Conservation (phyloP, 2,888 invertebrate genomes). For the Peribatodes rhomboidaria region DNA sequence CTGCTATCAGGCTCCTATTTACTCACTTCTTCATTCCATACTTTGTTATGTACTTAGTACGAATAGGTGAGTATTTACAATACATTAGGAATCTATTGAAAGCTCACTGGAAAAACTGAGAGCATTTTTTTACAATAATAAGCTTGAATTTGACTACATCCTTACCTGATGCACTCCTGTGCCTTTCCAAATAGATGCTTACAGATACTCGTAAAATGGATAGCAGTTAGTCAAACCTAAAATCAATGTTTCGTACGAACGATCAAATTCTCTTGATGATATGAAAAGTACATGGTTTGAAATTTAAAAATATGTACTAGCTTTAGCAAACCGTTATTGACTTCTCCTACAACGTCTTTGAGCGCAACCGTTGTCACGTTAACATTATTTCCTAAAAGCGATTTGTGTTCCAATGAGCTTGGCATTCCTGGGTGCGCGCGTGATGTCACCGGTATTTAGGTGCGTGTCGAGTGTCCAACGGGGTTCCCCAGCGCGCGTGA, state of each 20-base stretch:
- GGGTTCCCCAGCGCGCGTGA: conserved; percentile 76
- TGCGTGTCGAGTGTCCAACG: conserved; percentile 66
- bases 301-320: too few species aligned
- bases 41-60: not conserved
- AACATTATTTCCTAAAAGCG: conserved; percentile 44
- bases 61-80: not conserved
- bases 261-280: too few species aligned
- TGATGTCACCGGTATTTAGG: conserved; percentile 76
- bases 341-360: conserved; percentile 1
- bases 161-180: too few species aligned
- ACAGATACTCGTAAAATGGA: too few species aligned
- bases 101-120: too few species aligned
- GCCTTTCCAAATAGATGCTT: too few species aligned
- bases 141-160: too few species aligned
- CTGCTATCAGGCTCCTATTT: not conserved
- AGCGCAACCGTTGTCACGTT: conserved; percentile 28
- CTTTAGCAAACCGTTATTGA: too few species aligned
- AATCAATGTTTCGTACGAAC: too few species aligned
- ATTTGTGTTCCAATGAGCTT: conserved; percentile 51
- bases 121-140: too few species aligned
- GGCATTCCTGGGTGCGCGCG: conserved; percentile 58
- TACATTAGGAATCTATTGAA: not conserved
- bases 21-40: not conserved
- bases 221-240: too few species aligned
- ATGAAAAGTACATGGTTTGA: too few species aligned